phyloP scores from a whole-genome alignment of 1,140 invertebrate species.

The Pristionchus pacificus region DNA sequence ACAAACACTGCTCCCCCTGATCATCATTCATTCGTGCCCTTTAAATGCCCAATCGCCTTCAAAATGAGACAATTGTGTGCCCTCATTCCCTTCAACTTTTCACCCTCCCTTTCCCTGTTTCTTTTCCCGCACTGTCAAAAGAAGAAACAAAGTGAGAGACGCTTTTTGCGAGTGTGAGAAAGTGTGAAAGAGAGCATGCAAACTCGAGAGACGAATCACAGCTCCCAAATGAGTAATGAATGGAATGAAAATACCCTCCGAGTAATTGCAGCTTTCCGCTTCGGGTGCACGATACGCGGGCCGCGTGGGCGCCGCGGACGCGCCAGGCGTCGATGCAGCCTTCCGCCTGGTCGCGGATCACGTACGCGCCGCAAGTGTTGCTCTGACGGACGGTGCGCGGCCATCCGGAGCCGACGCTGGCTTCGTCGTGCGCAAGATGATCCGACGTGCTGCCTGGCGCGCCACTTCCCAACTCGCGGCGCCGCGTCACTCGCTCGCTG shows the following conservation, averaged over 20 bases:
- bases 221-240: too few species aligned
- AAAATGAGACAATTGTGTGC: too few species aligned
- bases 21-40: too few species aligned
- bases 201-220: too few species aligned
- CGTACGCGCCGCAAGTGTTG: slow-evolving; percentile 87
- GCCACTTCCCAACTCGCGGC: slow-evolving; percentile 6
- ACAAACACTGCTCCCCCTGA: too few species aligned
- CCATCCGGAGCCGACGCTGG: slow-evolving; percentile 86
- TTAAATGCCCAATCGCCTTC: too few species aligned
- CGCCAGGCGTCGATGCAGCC: slow-evolving; percentile 5
- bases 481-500: slow-evolving; percentile 5
- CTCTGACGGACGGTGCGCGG: slow-evolving; percentile 86
- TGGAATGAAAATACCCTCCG: too few species aligned
- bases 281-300: neutral
- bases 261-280: too few species aligned
- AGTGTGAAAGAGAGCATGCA: too few species aligned
- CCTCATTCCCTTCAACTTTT: too few species aligned
- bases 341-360: slow-evolving; percentile 70
- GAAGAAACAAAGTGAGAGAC: neutral
- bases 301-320: neutral
- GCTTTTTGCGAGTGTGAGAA: too few species aligned
- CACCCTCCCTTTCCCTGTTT: neutral
- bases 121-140: neutral
- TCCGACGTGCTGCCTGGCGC: slow-evolving; percentile 17
- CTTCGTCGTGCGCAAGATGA: slow-evolving; percentile 29